Evolutionary conservation across 2,797 vertebrate species (phyloP).

Genomic region (Selene dorsalis): DNA sequence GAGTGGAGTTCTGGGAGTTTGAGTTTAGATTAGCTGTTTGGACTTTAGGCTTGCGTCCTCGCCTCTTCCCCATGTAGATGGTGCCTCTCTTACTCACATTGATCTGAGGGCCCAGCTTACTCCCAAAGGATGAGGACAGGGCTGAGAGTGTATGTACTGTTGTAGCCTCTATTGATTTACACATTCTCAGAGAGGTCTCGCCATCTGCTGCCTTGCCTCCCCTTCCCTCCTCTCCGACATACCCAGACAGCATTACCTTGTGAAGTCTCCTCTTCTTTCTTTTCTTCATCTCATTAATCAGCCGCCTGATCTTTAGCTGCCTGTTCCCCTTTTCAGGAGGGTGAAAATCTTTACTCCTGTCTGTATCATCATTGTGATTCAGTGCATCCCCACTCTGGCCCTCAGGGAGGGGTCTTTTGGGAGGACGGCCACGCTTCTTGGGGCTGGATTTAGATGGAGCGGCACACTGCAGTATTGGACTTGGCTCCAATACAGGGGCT

Average conservation of each 20-base stretch:
- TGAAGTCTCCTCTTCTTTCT: conserved; percentile 95
- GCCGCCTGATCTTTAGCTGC: conserved; percentile 93
- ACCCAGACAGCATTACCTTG: conserved; percentile 88
- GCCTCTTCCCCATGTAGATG: conserved; percentile 98
- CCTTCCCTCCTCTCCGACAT: conserved; percentile 70
- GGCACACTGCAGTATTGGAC: conserved; percentile 67
- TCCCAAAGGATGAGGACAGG: conserved; percentile 94
- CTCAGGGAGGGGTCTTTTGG: conserved; percentile 67
- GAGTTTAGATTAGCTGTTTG: conserved; percentile 55
- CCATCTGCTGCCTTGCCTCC: conserved; percentile 59
- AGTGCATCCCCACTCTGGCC: conserved; percentile 71
- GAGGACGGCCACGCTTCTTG: conserved; percentile 91
- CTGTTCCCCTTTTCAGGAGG: conserved; percentile 86
- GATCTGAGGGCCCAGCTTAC: conserved; percentile 95
- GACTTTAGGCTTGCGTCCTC: conserved; percentile 96
- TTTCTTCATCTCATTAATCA: conserved; percentile 97
- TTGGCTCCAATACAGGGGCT: conserved; percentile 86
- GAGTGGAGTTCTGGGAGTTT: conserved; percentile 60
- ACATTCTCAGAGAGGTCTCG: conserved; percentile 61
- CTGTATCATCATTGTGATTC: conserved; percentile 70
- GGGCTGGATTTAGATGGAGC: conserved; percentile 83
- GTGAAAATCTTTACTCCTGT: conserved; percentile 64
- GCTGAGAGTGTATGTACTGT: conserved; percentile 86
- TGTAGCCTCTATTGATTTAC: conserved; percentile 71
- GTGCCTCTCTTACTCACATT: conserved; percentile 99